phyloP scores from a whole-genome alignment of 2,113 vertebrate species.

The Diadophis punctatus region DNA sequence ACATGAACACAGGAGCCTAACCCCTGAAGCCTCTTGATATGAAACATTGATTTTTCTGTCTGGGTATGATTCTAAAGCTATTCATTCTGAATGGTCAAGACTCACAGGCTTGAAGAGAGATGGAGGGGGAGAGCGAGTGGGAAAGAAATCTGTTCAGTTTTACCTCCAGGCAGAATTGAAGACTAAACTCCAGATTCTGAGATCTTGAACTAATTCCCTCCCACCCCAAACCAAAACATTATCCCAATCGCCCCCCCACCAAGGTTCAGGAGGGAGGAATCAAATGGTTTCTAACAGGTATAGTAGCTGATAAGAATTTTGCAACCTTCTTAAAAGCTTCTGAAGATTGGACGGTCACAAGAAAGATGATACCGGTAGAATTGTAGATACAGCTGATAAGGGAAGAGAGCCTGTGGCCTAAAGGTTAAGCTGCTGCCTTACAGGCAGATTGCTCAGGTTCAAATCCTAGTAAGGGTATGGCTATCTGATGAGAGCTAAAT shows the following conservation, averaged over 20 bases:
- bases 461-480: too few relatives aligned
- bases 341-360: background rate
- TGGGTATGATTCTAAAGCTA: conserved; percentile 86
- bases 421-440: too few relatives aligned
- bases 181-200: conserved; percentile 81
- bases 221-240: background rate
- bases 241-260: background rate
- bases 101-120: conserved; percentile 76
- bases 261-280: background rate
- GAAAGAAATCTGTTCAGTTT: conserved; percentile 77
- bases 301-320: background rate
- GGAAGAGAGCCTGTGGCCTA: too few relatives aligned
- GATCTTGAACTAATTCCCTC: conserved; percentile 16
- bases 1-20: conserved; percentile 98
- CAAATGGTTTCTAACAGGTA: background rate
- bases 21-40: conserved; percentile 99
- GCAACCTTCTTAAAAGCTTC: background rate
- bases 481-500: too few relatives aligned
- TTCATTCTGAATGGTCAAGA: conserved; percentile 96
- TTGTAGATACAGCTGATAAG: too few relatives aligned
- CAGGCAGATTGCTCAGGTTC: too few relatives aligned
- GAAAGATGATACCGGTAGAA: background rate
- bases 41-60: conserved; percentile 99
- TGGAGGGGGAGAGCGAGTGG: conserved; percentile 53
- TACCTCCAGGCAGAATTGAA: conserved; percentile 86